Percentiles rank a stretch among this genome's conserved stretches.
phyloP scores from a whole-genome alignment of 2,113 vertebrate genomes.

The Lepus timidus region DNA sequence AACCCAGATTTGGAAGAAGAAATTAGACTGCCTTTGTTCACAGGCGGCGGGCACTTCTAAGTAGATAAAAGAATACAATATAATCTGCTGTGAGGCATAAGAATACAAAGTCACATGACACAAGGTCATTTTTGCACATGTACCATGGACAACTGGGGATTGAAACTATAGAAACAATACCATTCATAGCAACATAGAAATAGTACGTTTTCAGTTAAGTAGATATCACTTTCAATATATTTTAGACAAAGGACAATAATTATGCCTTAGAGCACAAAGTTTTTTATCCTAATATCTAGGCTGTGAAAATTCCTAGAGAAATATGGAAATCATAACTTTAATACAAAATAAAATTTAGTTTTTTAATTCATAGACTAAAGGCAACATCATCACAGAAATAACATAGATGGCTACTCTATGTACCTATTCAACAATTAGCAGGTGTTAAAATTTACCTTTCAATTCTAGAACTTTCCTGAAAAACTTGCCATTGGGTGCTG shows the following conservation, averaged over 20 bases:
- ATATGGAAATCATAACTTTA: neutral
- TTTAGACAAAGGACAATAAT: neutral
- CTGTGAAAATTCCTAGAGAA: neutral
- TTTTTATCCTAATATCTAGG: neutral
- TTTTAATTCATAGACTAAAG: neutral
- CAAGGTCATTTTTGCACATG: neutral
- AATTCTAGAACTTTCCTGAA: neutral
- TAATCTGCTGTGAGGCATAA: no score
- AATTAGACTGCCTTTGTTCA: neutral
- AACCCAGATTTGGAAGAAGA: neutral
- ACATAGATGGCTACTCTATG: neutral
- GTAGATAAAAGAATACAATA: neutral
- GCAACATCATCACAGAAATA: neutral
- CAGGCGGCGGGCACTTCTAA: neutral
- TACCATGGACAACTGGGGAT: neutral
- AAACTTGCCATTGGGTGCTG: neutral
- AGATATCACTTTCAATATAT: neutral
- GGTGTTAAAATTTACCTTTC: neutral
- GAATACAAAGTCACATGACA: no score
- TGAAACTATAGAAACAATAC: neutral
- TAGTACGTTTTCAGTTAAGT: neutral
- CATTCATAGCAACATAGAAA: neutral
- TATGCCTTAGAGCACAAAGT: neutral
- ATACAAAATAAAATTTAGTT: neutral
- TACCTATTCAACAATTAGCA: neutral